A percentile compares a stretch with the other conserved stretches of the same genome.
phyloP scores from a whole-genome alignment of 1,140 invertebrate genomes.

The Psilanteris sp. region DNA sequence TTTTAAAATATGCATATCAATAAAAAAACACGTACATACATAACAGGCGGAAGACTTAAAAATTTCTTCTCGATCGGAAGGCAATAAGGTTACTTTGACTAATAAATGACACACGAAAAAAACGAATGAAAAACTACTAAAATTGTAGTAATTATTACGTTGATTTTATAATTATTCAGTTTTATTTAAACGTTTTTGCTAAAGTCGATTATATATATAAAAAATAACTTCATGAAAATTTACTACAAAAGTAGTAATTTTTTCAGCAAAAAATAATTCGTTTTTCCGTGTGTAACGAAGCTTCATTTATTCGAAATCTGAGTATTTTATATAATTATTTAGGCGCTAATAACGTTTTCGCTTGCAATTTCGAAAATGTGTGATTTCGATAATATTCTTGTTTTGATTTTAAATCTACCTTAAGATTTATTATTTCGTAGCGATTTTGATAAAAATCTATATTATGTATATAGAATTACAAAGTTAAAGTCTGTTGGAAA shows the following conservation, averaged over 20 bases:
- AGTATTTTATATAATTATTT: conserved; percentile 22
- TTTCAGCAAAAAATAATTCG: neutral
- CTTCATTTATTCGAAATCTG: conserved; percentile 19
- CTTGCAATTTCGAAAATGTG: neutral
- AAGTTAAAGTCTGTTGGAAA: too few species aligned
- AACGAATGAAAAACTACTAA: neutral
- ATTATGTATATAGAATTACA: conserved; percentile 14
- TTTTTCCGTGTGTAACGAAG: conserved; percentile 3
- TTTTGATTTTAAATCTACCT: conserved; percentile 6
- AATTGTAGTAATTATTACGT: conserved; percentile 3
- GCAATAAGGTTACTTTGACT: conserved; percentile 37
- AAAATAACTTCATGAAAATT: too few species aligned
- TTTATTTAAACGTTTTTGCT: too few species aligned
- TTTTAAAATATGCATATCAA: conserved; percentile 78
- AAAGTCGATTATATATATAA: too few species aligned
- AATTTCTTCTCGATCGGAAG: conserved; percentile 41
- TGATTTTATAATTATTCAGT: too few species aligned
- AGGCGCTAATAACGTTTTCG: conserved; percentile 12
- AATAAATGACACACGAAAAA: conserved; percentile 21
- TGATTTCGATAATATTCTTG: neutral
- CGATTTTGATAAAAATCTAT: conserved; percentile 20
- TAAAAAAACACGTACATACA: conserved; percentile 76
- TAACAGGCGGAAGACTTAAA: conserved; percentile 74
- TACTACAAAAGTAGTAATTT: conserved; percentile 9
- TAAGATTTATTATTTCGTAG: conserved; percentile 15